Percentiles rank a stretch among this genome's conserved stretches.
These are phyloP conservation scores for Esperia sulphurella DNA, from an alignment of 2,888 invertebrate genomes.

Conservation along the genomic window DNA sequence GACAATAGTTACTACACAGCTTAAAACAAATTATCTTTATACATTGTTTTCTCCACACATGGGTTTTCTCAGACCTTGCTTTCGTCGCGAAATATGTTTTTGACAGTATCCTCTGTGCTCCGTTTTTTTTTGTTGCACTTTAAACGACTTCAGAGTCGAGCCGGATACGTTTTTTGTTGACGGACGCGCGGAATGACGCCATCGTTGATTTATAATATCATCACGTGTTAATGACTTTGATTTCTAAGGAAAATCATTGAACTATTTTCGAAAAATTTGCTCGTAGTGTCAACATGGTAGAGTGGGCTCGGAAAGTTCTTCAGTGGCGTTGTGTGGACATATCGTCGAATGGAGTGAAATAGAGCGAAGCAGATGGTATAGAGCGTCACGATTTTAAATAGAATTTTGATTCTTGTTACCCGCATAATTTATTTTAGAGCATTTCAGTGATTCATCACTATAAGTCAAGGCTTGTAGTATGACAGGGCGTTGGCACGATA, in stretches of 20 bases:
- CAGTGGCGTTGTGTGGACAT: not conserved
- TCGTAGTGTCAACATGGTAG: not conserved
- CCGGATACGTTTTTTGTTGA: constrained; percentile 65
- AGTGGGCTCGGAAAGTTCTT: not conserved
- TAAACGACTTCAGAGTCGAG: constrained; percentile 47
- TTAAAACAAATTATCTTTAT: constrained; percentile 43
- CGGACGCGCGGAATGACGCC: constrained; percentile 50
- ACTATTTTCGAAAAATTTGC: constrained; percentile 2
- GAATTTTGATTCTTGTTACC: not conserved
- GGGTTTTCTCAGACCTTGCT: constrained; percentile 47
- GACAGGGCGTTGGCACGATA: constrained; percentile 8
- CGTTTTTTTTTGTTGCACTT: constrained; percentile 35
- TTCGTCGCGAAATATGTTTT: constrained; percentile 18
- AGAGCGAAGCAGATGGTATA: not conserved
- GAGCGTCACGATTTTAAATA: not conserved
- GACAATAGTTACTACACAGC: constrained; percentile 48
- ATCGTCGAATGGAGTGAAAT: not conserved
- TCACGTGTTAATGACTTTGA: constrained; percentile 39
- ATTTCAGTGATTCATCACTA: constrained; percentile 4
- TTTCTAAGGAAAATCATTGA: constrained; percentile 24
- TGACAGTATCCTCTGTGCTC: not conserved
- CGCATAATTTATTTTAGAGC: constrained; percentile 3
- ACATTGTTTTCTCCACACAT: constrained; percentile 50
- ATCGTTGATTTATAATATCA: constrained; percentile 49
- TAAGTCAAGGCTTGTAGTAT: constrained; percentile 7